Base-by-base conservation (phyloP, 2,113 vertebrate genomes). In the Trichomycterus rosablanca region DNA sequence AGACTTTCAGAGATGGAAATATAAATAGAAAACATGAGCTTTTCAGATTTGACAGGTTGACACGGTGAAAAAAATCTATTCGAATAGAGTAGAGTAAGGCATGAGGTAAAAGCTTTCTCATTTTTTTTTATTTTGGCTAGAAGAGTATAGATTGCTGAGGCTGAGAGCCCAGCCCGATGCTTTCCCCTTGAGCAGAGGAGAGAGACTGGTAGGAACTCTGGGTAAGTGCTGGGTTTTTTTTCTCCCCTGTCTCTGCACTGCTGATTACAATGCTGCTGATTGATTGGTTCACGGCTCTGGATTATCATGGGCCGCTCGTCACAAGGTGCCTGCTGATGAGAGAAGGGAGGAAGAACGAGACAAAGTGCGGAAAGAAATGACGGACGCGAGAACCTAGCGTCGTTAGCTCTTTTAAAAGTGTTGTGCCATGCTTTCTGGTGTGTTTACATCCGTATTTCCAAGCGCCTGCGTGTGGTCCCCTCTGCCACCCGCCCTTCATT, bases 301-400 rank as follows among this genome's bases (percentile, higher is more conserved):
- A 85, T 86, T 86, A 88, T 86, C 80, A 84, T 76, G 81, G 81
- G 83, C 78, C 72, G 80, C 80, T 86, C 82, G 86, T 86, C 87
- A 84, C 86, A 81, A 83, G 87, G 85, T 89, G 81, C 80, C 81
- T 86, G 80, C 85, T 88, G 86, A 88, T 83, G 87, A 89, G 88
- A 90, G 84, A 84, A 81, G 74, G 75, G 80, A 59, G 39, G 51
- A 56, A 52, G 65, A 54, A 60, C 19, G 45, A 19, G 26, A 48
- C 48, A 60, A 44, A 49, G 15, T 55, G 63, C 40, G 55, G 76
- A 48, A 71, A 52, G 56, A 72, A 54, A 67, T 66, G 66, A 62
- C 42, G 58, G 16, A 43, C 44, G 24, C 48, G 22, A 40, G 6
- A 19, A 40, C 14, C 14, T 15, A 15, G 12, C 5, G 9, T 23